phyloP scores from a whole-genome alignment of 2,797 vertebrate species.

The Microcaecilia unicolor region DNA sequence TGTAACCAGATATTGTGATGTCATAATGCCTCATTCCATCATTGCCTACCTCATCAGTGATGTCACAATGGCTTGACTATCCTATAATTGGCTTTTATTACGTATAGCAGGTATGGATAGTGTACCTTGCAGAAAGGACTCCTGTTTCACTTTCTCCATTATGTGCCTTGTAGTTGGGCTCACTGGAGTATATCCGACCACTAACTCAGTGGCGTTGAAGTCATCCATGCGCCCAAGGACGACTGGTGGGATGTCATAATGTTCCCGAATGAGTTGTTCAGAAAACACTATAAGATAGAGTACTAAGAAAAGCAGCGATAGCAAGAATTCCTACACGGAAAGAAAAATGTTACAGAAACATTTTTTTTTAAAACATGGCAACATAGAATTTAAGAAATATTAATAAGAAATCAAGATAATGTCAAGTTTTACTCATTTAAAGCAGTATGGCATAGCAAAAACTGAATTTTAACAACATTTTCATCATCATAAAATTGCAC shows the following conservation, averaged over 20 bases:
- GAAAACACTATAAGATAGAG: not conserved
- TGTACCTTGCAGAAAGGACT: conserved; percentile 5
- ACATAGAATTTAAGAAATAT: too few species aligned
- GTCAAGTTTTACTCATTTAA: too few species aligned
- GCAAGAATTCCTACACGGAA: conserved; percentile 18
- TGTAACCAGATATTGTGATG: too few species aligned
- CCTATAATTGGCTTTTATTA: too few species aligned
- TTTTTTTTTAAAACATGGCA: not conserved
- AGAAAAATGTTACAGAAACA: too few species aligned
- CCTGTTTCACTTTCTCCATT: conserved; percentile 17
- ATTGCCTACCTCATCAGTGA: too few species aligned
- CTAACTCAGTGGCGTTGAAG: conserved; percentile 1
- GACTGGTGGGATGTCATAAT: not conserved
- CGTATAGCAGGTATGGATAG: not conserved
- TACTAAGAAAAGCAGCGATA: accelerated
- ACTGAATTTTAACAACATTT: too few species aligned
- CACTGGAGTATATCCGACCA: accelerated
- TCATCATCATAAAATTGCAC: too few species aligned
- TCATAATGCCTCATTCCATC: too few species aligned
- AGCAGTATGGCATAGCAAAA: too few species aligned
- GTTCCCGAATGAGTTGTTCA: accelerated
- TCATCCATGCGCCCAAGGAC: conserved; percentile 17
- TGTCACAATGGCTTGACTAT: too few species aligned
- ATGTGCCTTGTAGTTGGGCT: conserved; percentile 1
- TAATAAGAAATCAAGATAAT: too few species aligned